phyloP scores from a whole-genome alignment of 2,888 invertebrate genomes.

The Agrochola litura region DNA sequence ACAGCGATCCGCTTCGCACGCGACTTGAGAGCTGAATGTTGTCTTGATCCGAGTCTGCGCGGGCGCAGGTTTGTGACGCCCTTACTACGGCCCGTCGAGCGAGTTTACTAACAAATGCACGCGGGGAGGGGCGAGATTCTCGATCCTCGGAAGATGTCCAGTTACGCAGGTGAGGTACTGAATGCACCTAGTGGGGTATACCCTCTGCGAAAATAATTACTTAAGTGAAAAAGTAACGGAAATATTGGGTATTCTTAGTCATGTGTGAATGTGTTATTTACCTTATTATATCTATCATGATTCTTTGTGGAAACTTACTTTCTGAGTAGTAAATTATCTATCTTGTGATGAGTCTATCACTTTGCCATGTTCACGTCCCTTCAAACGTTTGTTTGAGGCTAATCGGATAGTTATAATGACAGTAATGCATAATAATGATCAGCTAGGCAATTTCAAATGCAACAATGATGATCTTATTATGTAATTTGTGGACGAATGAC shows the following conservation, averaged over 20 bases:
- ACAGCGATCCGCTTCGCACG: constrained; percentile 88
- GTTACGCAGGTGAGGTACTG: constrained; percentile 21
- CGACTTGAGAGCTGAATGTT: constrained; percentile 79
- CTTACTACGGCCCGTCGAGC: constrained; percentile 55
- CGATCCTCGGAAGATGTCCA: constrained; percentile 37
- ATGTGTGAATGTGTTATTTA: background rate
- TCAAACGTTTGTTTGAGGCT: background rate
- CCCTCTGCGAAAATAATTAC: constrained; percentile 21
- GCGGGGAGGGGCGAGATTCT: constrained; percentile 44
- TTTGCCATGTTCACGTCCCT: background rate
- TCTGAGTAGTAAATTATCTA: background rate
- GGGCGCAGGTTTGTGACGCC: constrained; percentile 55
- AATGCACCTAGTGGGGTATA: constrained; percentile 35
- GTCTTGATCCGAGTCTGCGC: constrained; percentile 54
- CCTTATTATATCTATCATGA: background rate
- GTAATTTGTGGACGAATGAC: background rate
- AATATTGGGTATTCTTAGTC: constrained; percentile 19
- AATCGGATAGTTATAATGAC: background rate
- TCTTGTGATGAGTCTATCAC: background rate
- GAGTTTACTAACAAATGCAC: constrained; percentile 50
- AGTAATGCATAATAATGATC: background rate
- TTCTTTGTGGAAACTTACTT: background rate
- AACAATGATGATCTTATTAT: background rate
- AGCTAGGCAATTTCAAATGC: constrained; percentile 3
- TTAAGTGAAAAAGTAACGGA: constrained; percentile 11